Conservation (phyloP, 2,797 vertebrate species). For the Argya squamiceps region DNA sequence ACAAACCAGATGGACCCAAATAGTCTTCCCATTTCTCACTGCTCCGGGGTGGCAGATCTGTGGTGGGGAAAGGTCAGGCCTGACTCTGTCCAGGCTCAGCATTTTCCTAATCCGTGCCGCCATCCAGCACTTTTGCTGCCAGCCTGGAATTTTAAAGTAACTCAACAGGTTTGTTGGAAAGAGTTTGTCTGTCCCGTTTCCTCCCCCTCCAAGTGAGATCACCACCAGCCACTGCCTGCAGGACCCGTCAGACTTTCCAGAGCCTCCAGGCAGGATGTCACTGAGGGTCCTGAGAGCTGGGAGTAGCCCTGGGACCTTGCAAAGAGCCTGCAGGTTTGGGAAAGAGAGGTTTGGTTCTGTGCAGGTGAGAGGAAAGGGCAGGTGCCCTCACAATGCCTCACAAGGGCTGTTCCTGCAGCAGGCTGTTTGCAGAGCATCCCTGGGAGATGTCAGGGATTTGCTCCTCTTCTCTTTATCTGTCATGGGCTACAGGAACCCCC, state of each 20-base stretch:
- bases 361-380: neutral
- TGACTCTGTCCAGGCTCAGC: constrained; percentile 43
- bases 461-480: neutral
- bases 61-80: constrained; percentile 37
- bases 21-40: constrained; percentile 20
- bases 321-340: neutral
- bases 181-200: constrained; percentile 49
- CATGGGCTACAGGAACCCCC: too few species aligned
- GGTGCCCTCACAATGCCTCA: accelerated
- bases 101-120: neutral
- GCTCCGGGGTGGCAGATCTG: neutral
- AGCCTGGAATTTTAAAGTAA: constrained; percentile 69
- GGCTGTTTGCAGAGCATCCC: neutral
- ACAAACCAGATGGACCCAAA: constrained; percentile 30
- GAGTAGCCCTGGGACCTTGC: neutral
- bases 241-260: constrained; percentile 59
- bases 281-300: neutral
- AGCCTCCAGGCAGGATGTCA: constrained; percentile 11
- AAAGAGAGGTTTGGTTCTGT: neutral
- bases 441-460: neutral
- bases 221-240: constrained; percentile 32
- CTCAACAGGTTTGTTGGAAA: constrained; percentile 70
- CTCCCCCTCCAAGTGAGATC: constrained; percentile 61
- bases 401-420: neutral
- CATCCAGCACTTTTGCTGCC: constrained; percentile 45